Evolutionary conservation across 2,888 invertebrate genomes (phyloP), one percentile per base, ranked within the genome.

Genomic region (Opisthograptis luteolata): DNA sequence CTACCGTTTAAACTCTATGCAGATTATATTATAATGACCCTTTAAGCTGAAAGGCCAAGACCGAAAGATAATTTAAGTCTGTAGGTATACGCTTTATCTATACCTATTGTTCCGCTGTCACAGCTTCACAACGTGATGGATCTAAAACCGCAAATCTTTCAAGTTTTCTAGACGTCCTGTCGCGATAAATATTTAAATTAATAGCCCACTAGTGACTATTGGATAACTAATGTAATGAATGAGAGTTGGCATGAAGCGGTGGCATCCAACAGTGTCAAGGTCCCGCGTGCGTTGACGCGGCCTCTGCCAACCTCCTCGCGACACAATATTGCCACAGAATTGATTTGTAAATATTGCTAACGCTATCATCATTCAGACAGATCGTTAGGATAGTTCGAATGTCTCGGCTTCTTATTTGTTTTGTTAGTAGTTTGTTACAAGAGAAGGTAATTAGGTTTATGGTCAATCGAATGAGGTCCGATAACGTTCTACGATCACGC

Each of bases 261-360:
- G 62, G 54, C 62, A 66, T 68, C 66, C 72, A 75, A 76, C 76
- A 82, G 76, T 79, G 84, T 84, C 84, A 84, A 84, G 85, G 84
- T 22, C 65, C 71, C 58, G 55, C 67, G 72, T 66, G 70, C 73
- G 62, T 64, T 55, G 55, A 57, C 41, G 50, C 50, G 30, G 34
- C 37, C 49, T 49, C 54, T 79, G 80, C 80, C 80, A 81, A 78
- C 68, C 67, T 58, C 17, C 24, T 9, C 17, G 17, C 17, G 17
- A 2, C 17, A 5, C 17, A 5, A 2, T 5, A 5, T 17, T 17
- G 25, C 37, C 25, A 32, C 39, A 62, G n/a, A n/a, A n/a, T n/a
- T n/a, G n/a, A n/a, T n/a, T n/a, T n/a, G n/a, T n/a, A 34, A 44
- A 64, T 66, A 64, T 67, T 66, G 57, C 58, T 31, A 60, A 61